Evolutionary conservation across 2,888 invertebrate species (phyloP).

Genomic region (Athalia rosae): DNA sequence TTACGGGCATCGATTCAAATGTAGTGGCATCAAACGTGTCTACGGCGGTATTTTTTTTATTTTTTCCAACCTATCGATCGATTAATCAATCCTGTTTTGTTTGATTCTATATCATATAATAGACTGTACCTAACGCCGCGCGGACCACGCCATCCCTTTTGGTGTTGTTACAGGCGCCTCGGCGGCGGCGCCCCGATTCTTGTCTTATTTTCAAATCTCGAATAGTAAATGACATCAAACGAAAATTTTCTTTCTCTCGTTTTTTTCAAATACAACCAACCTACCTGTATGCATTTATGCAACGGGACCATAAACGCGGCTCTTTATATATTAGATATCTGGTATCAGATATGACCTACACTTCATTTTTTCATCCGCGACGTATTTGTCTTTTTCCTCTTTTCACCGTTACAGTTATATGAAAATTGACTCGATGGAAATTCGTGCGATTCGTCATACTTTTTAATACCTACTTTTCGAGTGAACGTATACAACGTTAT

Average conservation of each 20-base stretch:
- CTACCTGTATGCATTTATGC: slow-evolving; percentile 26
- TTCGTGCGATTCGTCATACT: no score
- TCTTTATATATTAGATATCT: background rate
- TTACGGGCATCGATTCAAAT: no score
- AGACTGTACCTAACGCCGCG: slow-evolving; percentile 1
- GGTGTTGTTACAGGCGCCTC: slow-evolving; percentile 18
- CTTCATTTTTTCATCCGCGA: background rate
- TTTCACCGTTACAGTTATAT: no score
- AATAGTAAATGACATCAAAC: slow-evolving; percentile 21
- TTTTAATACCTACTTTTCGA: no score
- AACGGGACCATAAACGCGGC: slow-evolving; percentile 5
- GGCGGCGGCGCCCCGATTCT: slow-evolving; percentile 19
- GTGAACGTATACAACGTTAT: no score
- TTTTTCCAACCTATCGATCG: slow-evolving; percentile 17
- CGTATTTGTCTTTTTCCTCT: no score
- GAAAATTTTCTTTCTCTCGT: background rate
- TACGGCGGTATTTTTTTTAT: background rate
- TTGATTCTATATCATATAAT: background rate
- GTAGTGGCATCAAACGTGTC: background rate
- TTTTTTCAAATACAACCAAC: background rate
- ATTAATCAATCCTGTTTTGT: slow-evolving; percentile 21
- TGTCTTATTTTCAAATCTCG: slow-evolving; percentile 41
- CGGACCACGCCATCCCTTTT: no score
- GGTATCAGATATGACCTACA: background rate
- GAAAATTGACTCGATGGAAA: no score